Percentiles rank a stretch among this genome's conserved stretches.
phyloP scores from a whole-genome alignment of 2,888 invertebrate genomes.

The Cetonia aurata region DNA sequence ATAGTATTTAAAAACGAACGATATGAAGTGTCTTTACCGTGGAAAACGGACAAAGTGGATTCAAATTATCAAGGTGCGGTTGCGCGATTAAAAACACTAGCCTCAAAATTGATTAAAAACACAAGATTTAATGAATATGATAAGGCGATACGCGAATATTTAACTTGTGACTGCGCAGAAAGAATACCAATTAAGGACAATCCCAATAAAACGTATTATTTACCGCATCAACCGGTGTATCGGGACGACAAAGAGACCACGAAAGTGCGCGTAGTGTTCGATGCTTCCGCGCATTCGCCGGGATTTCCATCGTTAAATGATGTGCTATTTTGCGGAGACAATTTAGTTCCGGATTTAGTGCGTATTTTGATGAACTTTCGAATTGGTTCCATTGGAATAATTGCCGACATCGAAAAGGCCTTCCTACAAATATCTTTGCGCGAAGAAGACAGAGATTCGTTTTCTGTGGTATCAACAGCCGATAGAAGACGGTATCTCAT shows the following conservation, averaged over 20 bases:
- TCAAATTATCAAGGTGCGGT: constrained; percentile 1
- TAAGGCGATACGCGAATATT: too few species aligned
- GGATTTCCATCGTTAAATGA: constrained; percentile 1
- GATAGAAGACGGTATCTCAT: too few species aligned
- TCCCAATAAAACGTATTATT: neutral
- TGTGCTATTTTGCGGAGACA: neutral
- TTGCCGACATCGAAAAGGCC: too few species aligned
- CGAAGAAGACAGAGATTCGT: too few species aligned
- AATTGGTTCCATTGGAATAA: neutral
- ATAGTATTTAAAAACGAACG: neutral
- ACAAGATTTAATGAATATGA: too few species aligned
- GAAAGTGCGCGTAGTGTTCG: neutral
- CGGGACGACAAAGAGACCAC: too few species aligned
- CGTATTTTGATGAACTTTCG: constrained; percentile 1
- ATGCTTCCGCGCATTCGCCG: neutral
- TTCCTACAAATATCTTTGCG: too few species aligned
- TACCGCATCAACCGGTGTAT: constrained; percentile 9
- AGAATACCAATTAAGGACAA: neutral
- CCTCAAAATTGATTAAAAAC: too few species aligned
- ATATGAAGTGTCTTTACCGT: neutral
- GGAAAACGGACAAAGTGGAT: neutral
- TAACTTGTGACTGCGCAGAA: neutral
- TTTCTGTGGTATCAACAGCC: too few species aligned
- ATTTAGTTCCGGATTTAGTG: neutral
- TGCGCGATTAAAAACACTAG: too few species aligned